phyloP scores from a whole-genome alignment of 1,140 invertebrate genomes.

The Diprion similis region DNA sequence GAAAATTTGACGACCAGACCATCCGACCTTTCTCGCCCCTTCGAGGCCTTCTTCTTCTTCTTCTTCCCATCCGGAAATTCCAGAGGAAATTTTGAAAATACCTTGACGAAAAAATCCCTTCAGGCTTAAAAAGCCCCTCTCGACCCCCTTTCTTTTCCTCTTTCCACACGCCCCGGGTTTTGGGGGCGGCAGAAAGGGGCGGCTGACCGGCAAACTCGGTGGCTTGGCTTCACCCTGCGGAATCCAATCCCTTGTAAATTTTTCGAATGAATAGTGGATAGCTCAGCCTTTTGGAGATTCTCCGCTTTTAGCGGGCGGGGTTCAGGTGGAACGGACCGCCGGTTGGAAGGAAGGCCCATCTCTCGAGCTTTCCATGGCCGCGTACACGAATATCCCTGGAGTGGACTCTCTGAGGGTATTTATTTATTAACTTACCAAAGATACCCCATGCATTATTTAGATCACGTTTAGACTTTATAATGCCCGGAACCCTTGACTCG shows the following conservation, averaged over 20 bases:
- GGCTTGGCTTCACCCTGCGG: neutral
- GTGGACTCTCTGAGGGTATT: neutral
- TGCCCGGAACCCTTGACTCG: neutral
- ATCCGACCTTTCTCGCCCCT: neutral
- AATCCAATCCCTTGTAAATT: conserved; percentile 16
- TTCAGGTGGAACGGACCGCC: neutral
- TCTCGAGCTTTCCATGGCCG: too few species aligned
- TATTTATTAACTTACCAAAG: conserved; percentile 12
- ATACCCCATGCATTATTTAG: conserved; percentile 12
- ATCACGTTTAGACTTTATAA: conserved; percentile 1
- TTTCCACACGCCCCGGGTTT: neutral
- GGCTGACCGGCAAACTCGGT: neutral
- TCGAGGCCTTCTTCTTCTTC: neutral
- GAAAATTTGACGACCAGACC: neutral
- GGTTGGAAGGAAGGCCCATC: neutral
- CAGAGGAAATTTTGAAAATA: neutral
- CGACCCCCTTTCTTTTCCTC: neutral
- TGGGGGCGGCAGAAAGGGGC: neutral
- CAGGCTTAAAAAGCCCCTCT: neutral
- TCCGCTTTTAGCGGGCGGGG: neutral
- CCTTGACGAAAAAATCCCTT: neutral
- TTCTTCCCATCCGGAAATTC: too few species aligned
- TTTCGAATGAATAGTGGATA: conserved; percentile 12
- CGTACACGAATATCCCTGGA: neutral
- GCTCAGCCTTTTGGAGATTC: neutral